Evolutionary conservation across 2,888 invertebrate genomes (phyloP).

Genomic region (Fragum whitleyi): DNA sequence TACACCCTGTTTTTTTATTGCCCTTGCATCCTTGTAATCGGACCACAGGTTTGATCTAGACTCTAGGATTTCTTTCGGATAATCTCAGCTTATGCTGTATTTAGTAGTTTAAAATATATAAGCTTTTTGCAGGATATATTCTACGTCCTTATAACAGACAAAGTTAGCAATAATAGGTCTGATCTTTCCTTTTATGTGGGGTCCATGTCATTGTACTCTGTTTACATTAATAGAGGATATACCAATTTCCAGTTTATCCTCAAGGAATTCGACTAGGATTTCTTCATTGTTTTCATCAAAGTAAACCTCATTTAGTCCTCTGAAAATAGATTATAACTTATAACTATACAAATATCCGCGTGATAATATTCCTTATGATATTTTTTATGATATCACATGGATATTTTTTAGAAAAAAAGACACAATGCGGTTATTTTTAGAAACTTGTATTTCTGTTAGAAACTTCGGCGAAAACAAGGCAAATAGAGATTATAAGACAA

Average conservation of each 20-base stretch:
- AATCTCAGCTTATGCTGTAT: constrained; percentile 8
- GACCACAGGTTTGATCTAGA: constrained; percentile 8
- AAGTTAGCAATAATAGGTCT: neutral
- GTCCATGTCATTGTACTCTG: neutral
- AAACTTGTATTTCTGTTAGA: no score
- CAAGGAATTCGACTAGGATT: neutral
- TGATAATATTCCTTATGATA: no score
- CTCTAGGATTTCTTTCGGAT: neutral
- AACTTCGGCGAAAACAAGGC: no score
- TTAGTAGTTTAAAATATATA: neutral
- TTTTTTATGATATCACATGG: no score
- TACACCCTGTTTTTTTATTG: neutral
- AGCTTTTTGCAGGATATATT: neutral
- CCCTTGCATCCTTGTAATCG: neutral
- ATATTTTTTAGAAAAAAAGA: no score
- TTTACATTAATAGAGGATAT: neutral
- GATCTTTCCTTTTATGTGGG: neutral
- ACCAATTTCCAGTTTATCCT: neutral
- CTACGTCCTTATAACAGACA: neutral
- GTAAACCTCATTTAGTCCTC: neutral
- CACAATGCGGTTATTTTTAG: no score
- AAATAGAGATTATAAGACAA: no score
- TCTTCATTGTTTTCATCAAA: neutral
- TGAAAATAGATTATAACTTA: no score
- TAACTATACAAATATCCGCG: no score